Evolutionary conservation across 2,797 vertebrate species (phyloP), one percentile per base, ranked within the genome.

Genomic region (Lepidocolaptes lacrymiger): DNA sequence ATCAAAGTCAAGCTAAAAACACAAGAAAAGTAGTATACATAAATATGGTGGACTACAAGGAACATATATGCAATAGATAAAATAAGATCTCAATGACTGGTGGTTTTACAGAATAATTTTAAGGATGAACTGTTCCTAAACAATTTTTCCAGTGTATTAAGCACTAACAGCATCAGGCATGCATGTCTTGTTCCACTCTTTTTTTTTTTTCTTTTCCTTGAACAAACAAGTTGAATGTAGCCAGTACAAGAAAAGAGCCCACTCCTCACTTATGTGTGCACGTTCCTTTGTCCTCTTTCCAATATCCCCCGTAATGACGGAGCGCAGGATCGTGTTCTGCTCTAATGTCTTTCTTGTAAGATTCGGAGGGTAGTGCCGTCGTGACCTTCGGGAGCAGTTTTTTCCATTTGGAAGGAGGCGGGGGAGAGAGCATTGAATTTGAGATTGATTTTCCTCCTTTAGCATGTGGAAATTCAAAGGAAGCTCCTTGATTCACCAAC

Each of bases 381-480:
- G 67, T 96, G 96, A 97, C 94, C 96, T 96, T 95, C 54, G 13
- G 85, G 96, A 95, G 94, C 85, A 95, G 82, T 80, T 95, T 95
- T 76, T 94, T 95, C 93, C 89, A 91, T 96, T 88, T 96, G 95
- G 96, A 96, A 95, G 93, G 83, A 95, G 91, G 90, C 8, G 80
- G 90, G 69, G 80, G 85, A 92, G 63, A 89, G 48, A 87, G 94
- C 94, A 94, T 96, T 96, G 95, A 96, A 96, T 96, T 88, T 94
- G 94, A 96, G 95, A 97, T 95, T 96, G 96, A 96, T 95, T 96
- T 97, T 96, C 80, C 41, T 96, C 89, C 93, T 94, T 96, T 96
- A 96, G 96, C 67, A 96, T 96, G 94, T 94, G 96, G 85, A 96
- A 97, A 96, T 96, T 97, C 96, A 96, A 96, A 97, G 96, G 93